Evolutionary conservation across 2,113 vertebrate genomes (phyloP).

Genomic region (Pteronura brasiliensis): DNA sequence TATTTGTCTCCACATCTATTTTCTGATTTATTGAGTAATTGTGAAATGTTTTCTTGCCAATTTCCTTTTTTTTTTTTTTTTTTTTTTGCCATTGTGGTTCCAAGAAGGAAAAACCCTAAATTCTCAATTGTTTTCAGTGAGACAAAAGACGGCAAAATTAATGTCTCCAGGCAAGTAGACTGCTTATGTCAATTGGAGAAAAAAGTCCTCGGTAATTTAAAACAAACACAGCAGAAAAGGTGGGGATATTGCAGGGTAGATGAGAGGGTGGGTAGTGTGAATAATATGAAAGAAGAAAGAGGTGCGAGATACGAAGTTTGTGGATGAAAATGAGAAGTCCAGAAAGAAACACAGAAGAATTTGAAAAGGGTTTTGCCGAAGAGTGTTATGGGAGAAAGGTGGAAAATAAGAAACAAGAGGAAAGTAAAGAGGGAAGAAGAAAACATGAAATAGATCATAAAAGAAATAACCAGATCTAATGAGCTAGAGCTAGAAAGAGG

Average conservation of each 20-base stretch:
- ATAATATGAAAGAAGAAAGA: not conserved
- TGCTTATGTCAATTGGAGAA: not conserved
- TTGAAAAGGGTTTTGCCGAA: not conserved
- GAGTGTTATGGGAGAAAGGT: not conserved
- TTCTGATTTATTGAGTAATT: not conserved
- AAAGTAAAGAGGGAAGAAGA: not conserved
- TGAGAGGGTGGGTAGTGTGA: not conserved
- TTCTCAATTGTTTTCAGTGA: not conserved
- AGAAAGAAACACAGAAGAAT: not conserved
- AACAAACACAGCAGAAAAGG: not conserved
- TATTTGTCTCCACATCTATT: not conserved
- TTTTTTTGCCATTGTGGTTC: not conserved
- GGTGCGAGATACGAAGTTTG: not conserved
- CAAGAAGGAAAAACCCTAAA: slow-evolving; percentile 11
- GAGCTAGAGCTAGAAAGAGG: not conserved
- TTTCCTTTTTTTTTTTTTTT: not conserved
- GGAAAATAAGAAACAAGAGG: not conserved
- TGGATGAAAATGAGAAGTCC: not conserved
- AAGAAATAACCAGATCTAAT: not conserved
- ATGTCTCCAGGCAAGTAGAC: not conserved
- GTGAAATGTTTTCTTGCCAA: not conserved
- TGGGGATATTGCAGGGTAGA: not conserved
- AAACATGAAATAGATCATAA: not conserved
- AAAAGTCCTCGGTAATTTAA: not conserved
- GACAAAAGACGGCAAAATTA: not conserved